Evolutionary conservation across 35 echinoderm and acorn worm species (phyloP).

Genomic region (Amphiura filiformis): DNA sequence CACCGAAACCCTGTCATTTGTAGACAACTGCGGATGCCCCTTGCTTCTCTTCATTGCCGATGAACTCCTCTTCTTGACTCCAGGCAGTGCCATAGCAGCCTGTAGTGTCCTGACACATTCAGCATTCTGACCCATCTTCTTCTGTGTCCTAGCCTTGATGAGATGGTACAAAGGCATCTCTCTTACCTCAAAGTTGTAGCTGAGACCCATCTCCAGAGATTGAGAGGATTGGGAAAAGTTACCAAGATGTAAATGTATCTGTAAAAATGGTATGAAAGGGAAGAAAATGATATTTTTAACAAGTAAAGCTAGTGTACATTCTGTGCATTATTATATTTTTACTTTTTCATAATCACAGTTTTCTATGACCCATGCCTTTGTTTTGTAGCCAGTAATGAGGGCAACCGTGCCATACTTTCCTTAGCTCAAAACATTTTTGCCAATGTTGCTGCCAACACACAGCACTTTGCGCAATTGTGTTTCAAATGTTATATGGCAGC

Average conservation of each 20-base stretch:
- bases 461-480: too few relatives aligned
- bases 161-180: conserved; percentile 96
- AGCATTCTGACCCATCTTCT: conserved; percentile 77
- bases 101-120: conserved; percentile 97
- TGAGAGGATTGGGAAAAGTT: conserved; percentile 93
- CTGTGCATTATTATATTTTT: too few relatives aligned
- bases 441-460: too few relatives aligned
- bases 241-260: conserved; percentile 91
- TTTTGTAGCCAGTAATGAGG: too few relatives aligned
- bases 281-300: too few relatives aligned
- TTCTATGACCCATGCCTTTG: too few relatives aligned
- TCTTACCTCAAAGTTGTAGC: conserved; percentile 98
- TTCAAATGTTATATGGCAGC: too few relatives aligned
- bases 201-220: conserved; percentile 85
- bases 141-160: conserved; percentile 85
- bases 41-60: conserved; percentile 50
- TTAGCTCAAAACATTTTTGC: too few relatives aligned
- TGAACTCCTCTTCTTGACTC: conserved; percentile 67
- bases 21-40: conserved; percentile 43
- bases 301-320: too few relatives aligned
- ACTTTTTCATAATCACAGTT: too few relatives aligned
- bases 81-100: conserved; percentile 86
- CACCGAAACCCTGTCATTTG: conserved; percentile 89
- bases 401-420: too few relatives aligned
- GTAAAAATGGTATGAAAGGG: neutral